Evolutionary conservation across 2,888 invertebrate genomes (phyloP).

Genomic region (Hyppa rectilinea): DNA sequence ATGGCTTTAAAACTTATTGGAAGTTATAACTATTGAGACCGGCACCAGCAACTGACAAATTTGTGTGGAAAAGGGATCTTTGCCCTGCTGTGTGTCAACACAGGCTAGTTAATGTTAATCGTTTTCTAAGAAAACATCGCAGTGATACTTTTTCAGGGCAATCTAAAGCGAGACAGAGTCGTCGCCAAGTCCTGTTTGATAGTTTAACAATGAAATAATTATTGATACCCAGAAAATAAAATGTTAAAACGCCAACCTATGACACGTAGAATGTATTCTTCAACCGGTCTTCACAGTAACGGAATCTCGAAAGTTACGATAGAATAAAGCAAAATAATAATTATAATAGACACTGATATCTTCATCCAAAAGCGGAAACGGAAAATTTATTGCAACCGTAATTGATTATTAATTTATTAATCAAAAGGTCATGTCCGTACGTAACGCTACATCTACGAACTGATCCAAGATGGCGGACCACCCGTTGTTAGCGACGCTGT

Average conservation of each 20-base stretch:
- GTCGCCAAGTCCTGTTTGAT: too few relatives aligned
- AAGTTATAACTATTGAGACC: too few relatives aligned
- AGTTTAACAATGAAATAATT: too few relatives aligned
- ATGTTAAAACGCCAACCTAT: not conserved
- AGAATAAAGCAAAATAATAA: slow-evolving; percentile 28
- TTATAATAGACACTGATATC: slow-evolving; percentile 39
- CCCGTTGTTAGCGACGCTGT: slow-evolving; percentile 57
- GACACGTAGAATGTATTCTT: not conserved
- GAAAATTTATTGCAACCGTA: slow-evolving; percentile 58
- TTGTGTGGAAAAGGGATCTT: too few relatives aligned
- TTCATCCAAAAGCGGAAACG: slow-evolving; percentile 54
- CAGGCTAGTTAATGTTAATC: too few relatives aligned
- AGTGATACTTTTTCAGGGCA: too few relatives aligned
- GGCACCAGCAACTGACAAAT: too few relatives aligned
- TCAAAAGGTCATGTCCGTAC: slow-evolving; percentile 50
- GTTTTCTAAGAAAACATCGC: too few relatives aligned
- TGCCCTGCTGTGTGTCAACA: too few relatives aligned
- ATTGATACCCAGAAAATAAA: not conserved
- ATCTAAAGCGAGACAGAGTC: too few relatives aligned
- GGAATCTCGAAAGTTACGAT: slow-evolving; percentile 9
- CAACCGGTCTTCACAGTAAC: slow-evolving; percentile 30
- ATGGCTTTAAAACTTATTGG: too few relatives aligned
- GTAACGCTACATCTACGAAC: slow-evolving; percentile 2
- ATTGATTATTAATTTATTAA: slow-evolving; percentile 65
- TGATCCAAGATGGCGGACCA: slow-evolving; percentile 47